Evolutionary conservation across 2,797 vertebrate genomes (phyloP), one percentile per base, ranked within the genome.

Genomic region (Protosalanx chinensis): DNA sequence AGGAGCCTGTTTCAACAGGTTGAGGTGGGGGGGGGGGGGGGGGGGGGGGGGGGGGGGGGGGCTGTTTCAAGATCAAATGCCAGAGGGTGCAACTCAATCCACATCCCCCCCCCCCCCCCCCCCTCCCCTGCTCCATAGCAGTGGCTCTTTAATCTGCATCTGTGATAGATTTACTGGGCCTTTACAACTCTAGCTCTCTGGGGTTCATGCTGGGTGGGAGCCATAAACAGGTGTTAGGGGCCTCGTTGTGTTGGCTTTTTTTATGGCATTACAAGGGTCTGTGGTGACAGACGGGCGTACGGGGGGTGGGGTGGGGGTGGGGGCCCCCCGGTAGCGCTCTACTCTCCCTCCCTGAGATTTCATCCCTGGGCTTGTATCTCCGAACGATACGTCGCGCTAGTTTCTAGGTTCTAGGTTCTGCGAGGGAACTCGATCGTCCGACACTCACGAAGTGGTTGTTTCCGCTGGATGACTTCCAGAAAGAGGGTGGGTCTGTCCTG

Each of bases 401-500:
- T 1, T 27, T 27, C 23, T 27, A 27, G 23, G 23, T 27, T 27
- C 23, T 27, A 27, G 23, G 51, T 56, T n/a, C 51, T 56, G 41
- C 13, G 41, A 12, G 41, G 41, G 41, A 8, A 46, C 12, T 13
- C 13, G 12, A 46, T 12, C 7, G 2, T 8, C 18, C 18, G 15
- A 37, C 37, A 90, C 94, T 92, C 76, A 94, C 94, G 82, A 74
- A 90, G 88, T 94, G 93, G 78, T 95, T 94, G 80, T 92, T 92
- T 67, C 71, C 93, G 87, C 82, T 94, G 93, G 79, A 95, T 94
- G 83, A 94, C 91, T 83, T 95, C 94, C 80, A 95, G 56, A 86
- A 95, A 95, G 64, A 95, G 92, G 0, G 94, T 94, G 0, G 93
- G 94, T 59, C 93, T 83, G 88, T 95, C 94, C 85, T 94, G 93